Conservation (phyloP, 1,140 invertebrate genomes). For the Adelges cooleyi region DNA sequence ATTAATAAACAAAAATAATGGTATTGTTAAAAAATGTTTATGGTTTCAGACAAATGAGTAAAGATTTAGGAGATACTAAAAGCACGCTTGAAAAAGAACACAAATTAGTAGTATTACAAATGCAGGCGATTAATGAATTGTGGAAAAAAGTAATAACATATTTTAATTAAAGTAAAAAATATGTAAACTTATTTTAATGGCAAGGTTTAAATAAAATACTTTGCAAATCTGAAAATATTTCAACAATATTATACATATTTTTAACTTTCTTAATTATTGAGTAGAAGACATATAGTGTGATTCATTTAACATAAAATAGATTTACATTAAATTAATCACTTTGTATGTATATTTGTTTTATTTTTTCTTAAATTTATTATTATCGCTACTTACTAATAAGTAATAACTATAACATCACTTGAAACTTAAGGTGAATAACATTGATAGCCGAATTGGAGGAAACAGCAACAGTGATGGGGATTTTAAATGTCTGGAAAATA, state of each 20-base stretch:
- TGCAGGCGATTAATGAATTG: constrained; percentile 77
- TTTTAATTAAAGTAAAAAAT: not conserved
- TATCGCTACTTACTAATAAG: not conserved
- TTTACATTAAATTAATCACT: too few relatives aligned
- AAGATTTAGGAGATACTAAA: constrained; percentile 68
- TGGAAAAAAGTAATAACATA: constrained; percentile 74
- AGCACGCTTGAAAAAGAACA: constrained; percentile 71
- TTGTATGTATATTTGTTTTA: too few relatives aligned
- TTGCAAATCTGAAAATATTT: too few relatives aligned
- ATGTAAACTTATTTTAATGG: too few relatives aligned
- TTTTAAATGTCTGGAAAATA: not conserved
- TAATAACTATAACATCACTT: too few relatives aligned
- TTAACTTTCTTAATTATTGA: too few relatives aligned
- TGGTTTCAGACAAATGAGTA: constrained; percentile 53
- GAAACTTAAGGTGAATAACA: constrained; percentile 10
- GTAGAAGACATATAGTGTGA: too few relatives aligned
- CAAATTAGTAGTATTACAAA: constrained; percentile 72
- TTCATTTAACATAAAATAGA: too few relatives aligned
- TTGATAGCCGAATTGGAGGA: not conserved
- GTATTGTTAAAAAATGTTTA: not conserved
- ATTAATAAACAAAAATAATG: not conserved
- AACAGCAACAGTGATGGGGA: not conserved
- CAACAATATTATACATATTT: too few relatives aligned
- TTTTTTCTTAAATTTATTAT: too few relatives aligned
- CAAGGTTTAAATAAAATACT: too few relatives aligned